Percentiles rank a stretch among this genome's conserved stretches.
phyloP scores from a whole-genome alignment of 1,140 invertebrate species.

The Lysiphlebus fabarum region DNA sequence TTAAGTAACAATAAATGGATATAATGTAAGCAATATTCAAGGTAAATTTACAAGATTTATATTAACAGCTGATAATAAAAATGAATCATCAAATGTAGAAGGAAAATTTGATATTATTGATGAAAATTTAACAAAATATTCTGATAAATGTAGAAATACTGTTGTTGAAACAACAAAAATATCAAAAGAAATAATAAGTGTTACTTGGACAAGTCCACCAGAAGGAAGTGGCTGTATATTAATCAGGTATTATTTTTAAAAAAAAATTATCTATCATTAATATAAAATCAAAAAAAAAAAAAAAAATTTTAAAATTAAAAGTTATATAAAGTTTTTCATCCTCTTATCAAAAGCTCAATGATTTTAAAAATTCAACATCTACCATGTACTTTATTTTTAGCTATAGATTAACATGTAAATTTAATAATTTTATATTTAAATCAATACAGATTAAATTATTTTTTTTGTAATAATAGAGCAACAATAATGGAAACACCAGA shows the following conservation, averaged over 20 bases:
- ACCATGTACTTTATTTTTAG: no score
- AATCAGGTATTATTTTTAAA: slow-evolving; percentile 45
- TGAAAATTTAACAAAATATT: slow-evolving; percentile 66
- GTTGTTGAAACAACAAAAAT: slow-evolving; percentile 69
- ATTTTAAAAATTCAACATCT: no score
- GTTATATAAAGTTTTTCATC: no score
- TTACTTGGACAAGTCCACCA: slow-evolving; percentile 72
- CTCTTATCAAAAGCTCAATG: no score
- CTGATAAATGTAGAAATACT: slow-evolving; percentile 72
- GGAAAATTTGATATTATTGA: slow-evolving; percentile 66
- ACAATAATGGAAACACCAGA: slow-evolving; percentile 79
- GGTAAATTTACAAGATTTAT: slow-evolving; percentile 70
- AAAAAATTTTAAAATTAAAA: no score
- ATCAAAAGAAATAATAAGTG: slow-evolving; percentile 65
- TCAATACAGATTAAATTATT: no score
- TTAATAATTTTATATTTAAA: no score
- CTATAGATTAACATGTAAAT: no score
- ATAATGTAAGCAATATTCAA: slow-evolving; percentile 27
- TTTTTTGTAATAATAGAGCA: no score
- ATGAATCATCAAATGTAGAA: slow-evolving; percentile 39
- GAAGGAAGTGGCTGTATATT: slow-evolving; percentile 72
- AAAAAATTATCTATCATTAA: no score
- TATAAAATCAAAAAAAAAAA: no score
- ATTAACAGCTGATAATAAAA: slow-evolving; percentile 60
- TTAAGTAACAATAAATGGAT: slow-evolving; percentile 43